Evolutionary conservation across 2,888 invertebrate species (phyloP), one percentile per base, ranked within the genome.

Genomic region (Acleris sparsana): DNA sequence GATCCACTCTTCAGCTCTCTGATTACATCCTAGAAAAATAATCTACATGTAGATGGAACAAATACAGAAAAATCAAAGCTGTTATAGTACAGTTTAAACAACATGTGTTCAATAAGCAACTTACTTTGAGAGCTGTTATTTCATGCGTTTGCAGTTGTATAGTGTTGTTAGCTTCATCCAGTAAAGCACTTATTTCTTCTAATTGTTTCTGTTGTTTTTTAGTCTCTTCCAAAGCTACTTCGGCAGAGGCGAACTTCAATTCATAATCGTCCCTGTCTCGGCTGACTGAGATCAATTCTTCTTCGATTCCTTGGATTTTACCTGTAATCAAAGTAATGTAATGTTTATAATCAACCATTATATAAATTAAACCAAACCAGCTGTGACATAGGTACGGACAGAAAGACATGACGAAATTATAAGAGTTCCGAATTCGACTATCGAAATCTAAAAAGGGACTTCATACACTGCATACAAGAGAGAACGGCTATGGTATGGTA

Each of bases 191-290:
- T 16, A 93, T 73, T 53, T 93, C 93, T 53, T 94, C 93, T 43
- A 94, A 83, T 71, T 93, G 89, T 69, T 89, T 90, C 71, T 93
- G 93, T 71, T 95, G 92, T 71, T 84, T 94, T 83, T 80, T 94
- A 79, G 73, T 93, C 77, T 91, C 96, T 85, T 78, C 93, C 77
- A 83, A 88, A 79, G 78, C 94, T 81, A 78, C 93, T 86, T 75
- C 93, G 72, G 80, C 94, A 25, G 89, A 93, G 70, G 82, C 93
- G 77, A 86, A 91, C 67, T 92, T 92, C 17, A 92, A 73, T 73
- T 92, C 92, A 76, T 81, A 92, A 70, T 84, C 87, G 63, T 92
- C 92, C 70, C 91, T 78, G n/a, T 92, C 92, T 25, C 92, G 78
- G 65, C 85, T 90, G 3, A 89, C 87, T 58, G 87, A 78, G 73